Evolutionary conservation across 1,140 invertebrate species (phyloP), one percentile per base, ranked within the genome.

Genomic region (Lepidostoma basale): DNA sequence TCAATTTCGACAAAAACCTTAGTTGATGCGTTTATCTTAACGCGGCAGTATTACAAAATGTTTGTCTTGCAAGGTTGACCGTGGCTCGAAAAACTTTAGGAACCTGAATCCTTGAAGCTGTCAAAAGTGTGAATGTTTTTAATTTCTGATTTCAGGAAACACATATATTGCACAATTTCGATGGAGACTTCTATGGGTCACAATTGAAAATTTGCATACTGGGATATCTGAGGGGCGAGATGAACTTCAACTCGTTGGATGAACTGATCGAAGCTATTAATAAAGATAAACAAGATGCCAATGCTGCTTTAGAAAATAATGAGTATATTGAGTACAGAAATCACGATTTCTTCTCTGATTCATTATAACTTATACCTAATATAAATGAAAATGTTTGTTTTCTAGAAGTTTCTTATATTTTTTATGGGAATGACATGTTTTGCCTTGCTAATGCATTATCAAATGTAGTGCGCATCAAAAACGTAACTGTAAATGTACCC

Each of bases 111-210:
- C n/a, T n/a, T n/a, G n/a, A n/a, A n/a, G n/a, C n/a, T n/a, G n/a
- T n/a, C n/a, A n/a, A n/a, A n/a, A n/a, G n/a, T 20, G 20, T 33
- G 20, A 47, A 20, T 36, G 20, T 56, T 39, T 20, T 47, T 47
- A 28, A 2, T 16, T 20, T 44, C 39, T 59, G 74, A 71, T 85
- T 86, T 16, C 77, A 92, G 90, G 93, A 98, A 86, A 92, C 94
- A 0, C 95, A 99, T 77, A 89, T 98, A 30, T 80, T 98, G 56
- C 89, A 98, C 74, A 83, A 89, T 70, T 98, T 95, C 78, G 82
- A 88, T 14, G 76, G 85, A 33, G 95, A 98, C 82, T 95, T 99
- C 74, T 98, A 98, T 82, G 95, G 92, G 3, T 85, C 88, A 54
- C 77, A 82, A 56, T 79, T 98, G 39, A 93, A 90, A 84, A 85